Conservation (phyloP, 2,113 vertebrate species). For the Cichladusa arquata region DNA sequence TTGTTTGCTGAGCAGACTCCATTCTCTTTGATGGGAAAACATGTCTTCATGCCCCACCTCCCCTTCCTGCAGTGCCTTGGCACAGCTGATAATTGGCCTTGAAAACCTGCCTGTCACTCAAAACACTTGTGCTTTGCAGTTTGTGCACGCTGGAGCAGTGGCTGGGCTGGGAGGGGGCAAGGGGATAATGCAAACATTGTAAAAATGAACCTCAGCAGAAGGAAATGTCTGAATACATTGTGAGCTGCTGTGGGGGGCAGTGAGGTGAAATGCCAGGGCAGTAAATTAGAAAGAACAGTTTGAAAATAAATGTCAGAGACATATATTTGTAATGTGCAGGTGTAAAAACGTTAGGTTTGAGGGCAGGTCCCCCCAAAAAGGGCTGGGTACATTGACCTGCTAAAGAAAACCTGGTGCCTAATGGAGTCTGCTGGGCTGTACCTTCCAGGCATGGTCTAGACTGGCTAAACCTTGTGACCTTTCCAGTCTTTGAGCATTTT, state of each 20-base stretch:
- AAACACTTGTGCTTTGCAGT: not conserved
- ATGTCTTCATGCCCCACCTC: not conserved
- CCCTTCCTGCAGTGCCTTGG: not conserved
- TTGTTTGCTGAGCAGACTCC: not conserved
- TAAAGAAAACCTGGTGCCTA: not conserved
- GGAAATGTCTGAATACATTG: not conserved
- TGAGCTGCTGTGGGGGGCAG: not conserved
- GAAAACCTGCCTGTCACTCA: not conserved
- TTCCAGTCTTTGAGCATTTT: not conserved
- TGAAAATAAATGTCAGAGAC: not conserved
- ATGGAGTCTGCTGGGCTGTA: not conserved
- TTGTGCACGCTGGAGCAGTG: not conserved
- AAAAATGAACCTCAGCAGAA: not conserved
- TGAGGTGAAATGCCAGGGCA: not conserved
- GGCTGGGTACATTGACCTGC: not conserved
- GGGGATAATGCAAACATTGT: not conserved
- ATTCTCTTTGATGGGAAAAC: not conserved
- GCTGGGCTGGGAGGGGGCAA: not conserved
- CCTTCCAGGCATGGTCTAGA: slow-evolving; percentile 11
- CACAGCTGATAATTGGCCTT: slow-evolving; percentile 23
- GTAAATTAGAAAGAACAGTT: not conserved
- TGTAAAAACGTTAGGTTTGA: not conserved
- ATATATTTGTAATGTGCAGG: not conserved
- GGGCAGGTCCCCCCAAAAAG: not conserved
- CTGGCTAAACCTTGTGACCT: slow-evolving; percentile 11